These are phyloP conservation scores for Cephus pulcher DNA, from an alignment of 2,888 invertebrate species.

Conservation along the genomic window DNA sequence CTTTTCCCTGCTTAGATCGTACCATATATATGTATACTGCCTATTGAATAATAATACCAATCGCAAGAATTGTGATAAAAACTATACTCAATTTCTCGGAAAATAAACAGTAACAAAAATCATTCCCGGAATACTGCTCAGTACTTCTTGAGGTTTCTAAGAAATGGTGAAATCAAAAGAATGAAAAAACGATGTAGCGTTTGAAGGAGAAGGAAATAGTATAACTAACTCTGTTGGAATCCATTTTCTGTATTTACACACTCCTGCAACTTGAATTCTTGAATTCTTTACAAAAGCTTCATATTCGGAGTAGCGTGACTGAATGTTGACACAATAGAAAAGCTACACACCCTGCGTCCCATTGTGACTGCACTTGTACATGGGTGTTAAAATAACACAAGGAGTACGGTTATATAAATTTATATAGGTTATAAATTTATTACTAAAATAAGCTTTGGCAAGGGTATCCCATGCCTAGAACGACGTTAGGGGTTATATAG, in stretches of 20 bases:
- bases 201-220: neutral
- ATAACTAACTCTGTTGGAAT: neutral
- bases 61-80: neutral
- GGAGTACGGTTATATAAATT: neutral
- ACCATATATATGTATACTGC: neutral
- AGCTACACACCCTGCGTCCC: neutral
- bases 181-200: neutral
- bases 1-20: no score
- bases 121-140: neutral
- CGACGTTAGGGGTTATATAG: neutral
- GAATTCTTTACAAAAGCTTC: neutral
- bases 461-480: neutral
- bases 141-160: neutral
- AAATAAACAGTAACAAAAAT: neutral
- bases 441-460: neutral
- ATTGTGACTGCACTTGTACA: neutral
- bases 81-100: neutral
- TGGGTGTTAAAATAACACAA: neutral
- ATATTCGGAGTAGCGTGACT: neutral
- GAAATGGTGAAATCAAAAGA: neutral
- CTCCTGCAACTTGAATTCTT: neutral
- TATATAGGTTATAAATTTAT: neutral
- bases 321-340: neutral
- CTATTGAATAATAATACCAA: neutral
- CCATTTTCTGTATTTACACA: neutral